Base-by-base conservation (phyloP, 2,797 vertebrate genomes). In the Lates japonicus region DNA sequence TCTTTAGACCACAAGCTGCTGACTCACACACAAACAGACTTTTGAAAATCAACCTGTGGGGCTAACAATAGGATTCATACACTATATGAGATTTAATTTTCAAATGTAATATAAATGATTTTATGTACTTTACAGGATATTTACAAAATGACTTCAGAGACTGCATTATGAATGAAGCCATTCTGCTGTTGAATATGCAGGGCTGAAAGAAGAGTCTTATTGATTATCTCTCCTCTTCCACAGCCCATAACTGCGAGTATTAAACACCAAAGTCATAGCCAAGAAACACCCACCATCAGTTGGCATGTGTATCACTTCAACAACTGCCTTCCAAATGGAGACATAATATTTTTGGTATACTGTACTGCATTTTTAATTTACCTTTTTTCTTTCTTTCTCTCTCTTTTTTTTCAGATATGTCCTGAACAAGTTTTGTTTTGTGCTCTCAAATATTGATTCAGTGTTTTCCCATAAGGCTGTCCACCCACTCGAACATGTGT, bases 1-100 rank as follows among this genome's bases (percentile, higher is more conserved):
- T 94, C 93, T 96, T 95, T 92, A 91, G 92, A 90, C 81, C 77
- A 88, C 68, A 67, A 73, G 90, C 87, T 57, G 78, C 94, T 93
- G 93, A 95, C 91, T 94, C 90, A 90, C 76, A 42, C 74, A 81
- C 62, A 83, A 80, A 81, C 66, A 80, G 55, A 70, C 75, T 52
- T 86, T 81, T 84, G 3, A 62, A 79, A 92, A 88, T 71, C 77
- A 88, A 85, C 84, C 0, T 35, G 55, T 69, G 67, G 74, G 12
- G 83, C 52, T 60, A 88, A 92, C 88, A 90, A 91, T 87, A 70
- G 76, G 80, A 81, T 74, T 68, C 61, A 69, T 78, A 58, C 54
- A 52, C 46, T 9, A 1, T 25, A 58, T 41, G 44, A 57, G n/a
- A 58, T 83, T 73, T 70, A 5, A 70, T 85, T 83, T 76, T 57